Evolutionary conservation across 2,113 vertebrate species (phyloP).

Genomic region (Coracopsis vasa): DNA sequence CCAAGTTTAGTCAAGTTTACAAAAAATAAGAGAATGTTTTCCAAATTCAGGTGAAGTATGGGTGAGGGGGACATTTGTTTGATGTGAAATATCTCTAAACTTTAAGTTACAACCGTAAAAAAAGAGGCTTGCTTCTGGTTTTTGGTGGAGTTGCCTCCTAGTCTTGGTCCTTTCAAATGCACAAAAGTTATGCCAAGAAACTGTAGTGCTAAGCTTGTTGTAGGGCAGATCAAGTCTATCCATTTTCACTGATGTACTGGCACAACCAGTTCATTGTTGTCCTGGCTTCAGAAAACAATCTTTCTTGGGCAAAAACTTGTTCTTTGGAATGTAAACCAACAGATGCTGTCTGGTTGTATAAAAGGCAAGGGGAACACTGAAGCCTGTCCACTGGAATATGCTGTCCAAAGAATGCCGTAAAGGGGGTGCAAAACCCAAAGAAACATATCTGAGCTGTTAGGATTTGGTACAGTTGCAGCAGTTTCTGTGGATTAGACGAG

Average conservation of each 20-base stretch:
- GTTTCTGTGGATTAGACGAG: background rate
- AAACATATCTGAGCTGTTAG: background rate
- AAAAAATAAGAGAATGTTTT: background rate
- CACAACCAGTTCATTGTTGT: background rate
- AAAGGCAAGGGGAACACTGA: background rate
- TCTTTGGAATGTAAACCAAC: background rate
- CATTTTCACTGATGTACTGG: background rate
- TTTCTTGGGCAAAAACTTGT: background rate
- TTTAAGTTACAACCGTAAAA: background rate
- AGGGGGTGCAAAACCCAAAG: background rate
- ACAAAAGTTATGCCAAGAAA: background rate
- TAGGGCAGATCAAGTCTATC: background rate
- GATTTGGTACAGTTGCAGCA: background rate
- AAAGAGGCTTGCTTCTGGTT: background rate
- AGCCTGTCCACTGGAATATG: background rate
- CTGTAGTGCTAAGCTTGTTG: background rate
- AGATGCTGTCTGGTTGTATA: background rate
- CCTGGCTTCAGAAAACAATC: background rate
- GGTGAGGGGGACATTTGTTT: background rate
- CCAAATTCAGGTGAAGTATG: background rate
- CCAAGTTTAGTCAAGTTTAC: background rate
- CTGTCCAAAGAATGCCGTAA: background rate
- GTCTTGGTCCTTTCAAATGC: background rate
- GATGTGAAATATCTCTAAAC: background rate
- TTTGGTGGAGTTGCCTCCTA: background rate